Evolutionary conservation across 2,888 invertebrate genomes (phyloP).

Genomic region (Archips crataeganus): DNA sequence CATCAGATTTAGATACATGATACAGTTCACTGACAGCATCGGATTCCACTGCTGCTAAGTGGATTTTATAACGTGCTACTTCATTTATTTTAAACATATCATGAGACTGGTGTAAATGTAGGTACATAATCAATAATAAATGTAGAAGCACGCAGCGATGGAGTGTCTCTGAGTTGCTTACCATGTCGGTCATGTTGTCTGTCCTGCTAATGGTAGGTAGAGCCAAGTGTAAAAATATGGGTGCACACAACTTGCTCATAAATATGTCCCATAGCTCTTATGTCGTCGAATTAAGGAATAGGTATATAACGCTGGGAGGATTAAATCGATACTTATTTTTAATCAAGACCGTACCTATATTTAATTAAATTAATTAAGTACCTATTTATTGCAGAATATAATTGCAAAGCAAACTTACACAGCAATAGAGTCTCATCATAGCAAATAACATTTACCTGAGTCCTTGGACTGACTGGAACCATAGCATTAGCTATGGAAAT

Average conservation of each 20-base stretch:
- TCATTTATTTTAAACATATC: background rate
- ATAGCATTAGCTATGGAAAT: conserved; percentile 70
- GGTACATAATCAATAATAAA: background rate
- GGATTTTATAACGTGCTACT: conserved; percentile 2
- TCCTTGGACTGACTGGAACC: conserved; percentile 51
- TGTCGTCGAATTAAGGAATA: too few relatives aligned
- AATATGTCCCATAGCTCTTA: too few relatives aligned
- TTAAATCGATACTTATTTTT: too few relatives aligned
- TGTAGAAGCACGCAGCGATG: background rate
- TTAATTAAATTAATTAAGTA: background rate
- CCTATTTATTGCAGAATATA: background rate
- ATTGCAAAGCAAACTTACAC: background rate
- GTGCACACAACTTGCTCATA: too few relatives aligned
- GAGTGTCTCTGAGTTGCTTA: background rate
- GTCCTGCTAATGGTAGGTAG: background rate
- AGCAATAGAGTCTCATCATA: background rate
- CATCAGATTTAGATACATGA: conserved; percentile 43
- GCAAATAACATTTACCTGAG: conserved; percentile 43
- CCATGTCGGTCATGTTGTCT: background rate
- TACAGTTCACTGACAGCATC: conserved; percentile 43
- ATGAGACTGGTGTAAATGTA: background rate
- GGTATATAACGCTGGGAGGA: too few relatives aligned
- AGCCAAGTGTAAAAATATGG: too few relatives aligned
- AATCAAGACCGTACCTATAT: too few relatives aligned
- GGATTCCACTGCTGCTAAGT: conserved; percentile 13